Conservation (phyloP, 2,797 vertebrate genomes). For the Artibeus lituratus region DNA sequence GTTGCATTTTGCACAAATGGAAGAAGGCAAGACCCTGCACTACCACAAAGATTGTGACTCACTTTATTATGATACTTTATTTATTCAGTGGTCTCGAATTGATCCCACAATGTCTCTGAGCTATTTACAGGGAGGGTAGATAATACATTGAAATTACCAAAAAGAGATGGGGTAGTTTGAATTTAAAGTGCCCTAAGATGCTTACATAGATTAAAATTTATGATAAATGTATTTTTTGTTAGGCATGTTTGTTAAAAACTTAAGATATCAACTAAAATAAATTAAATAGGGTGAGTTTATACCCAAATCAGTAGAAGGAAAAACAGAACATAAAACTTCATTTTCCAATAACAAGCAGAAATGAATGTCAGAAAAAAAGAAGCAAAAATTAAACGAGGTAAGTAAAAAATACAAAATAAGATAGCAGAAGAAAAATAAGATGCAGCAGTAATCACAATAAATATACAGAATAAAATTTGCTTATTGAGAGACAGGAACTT, state of each 20-base stretch:
- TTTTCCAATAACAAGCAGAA: neutral
- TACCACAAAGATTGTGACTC: neutral
- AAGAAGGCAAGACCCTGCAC: neutral
- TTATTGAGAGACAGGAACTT: neutral
- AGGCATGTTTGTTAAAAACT: neutral
- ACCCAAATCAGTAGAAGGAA: neutral
- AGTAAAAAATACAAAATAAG: neutral
- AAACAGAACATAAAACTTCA: neutral
- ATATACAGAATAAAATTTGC: neutral
- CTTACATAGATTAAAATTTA: neutral
- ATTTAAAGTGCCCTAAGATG: neutral
- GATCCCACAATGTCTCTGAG: neutral
- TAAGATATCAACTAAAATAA: neutral
- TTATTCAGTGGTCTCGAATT: neutral
- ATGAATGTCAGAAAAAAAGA: neutral
- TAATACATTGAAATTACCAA: neutral
- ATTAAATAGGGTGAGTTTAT: neutral
- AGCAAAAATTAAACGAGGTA: neutral
- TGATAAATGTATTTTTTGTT: neutral
- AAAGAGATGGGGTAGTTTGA: neutral
- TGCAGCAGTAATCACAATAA: neutral
- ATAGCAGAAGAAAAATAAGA: neutral
- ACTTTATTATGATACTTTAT: neutral
- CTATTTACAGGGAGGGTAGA: neutral
- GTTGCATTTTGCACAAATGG: neutral